These are phyloP conservation scores for Cacoxenus indagator DNA, from an alignment of 2,888 invertebrate genomes.

Conservation along the genomic window DNA sequence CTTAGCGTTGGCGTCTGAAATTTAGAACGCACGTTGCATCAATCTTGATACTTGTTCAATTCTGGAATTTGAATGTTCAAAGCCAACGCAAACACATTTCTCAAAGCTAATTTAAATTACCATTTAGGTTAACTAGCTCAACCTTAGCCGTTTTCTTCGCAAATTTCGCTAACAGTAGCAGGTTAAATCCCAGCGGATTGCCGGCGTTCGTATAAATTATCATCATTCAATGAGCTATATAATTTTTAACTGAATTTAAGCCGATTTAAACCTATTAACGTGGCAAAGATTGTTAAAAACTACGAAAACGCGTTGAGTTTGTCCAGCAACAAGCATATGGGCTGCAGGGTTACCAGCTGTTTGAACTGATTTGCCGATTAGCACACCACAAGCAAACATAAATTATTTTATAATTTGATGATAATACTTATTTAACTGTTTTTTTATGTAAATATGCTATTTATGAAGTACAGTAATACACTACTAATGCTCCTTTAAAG, in stretches of 20 bases:
- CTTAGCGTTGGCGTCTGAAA: slow-evolving; percentile 72
- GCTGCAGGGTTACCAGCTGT: not conserved
- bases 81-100: not conserved
- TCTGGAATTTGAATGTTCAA: not conserved
- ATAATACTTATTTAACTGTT: no score
- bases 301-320: slow-evolving; percentile 39
- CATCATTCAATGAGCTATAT: slow-evolving; percentile 70
- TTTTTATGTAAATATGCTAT: no score
- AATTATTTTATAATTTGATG: no score
- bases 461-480: no score
- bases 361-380: no score
- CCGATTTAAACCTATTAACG: slow-evolving; percentile 50
- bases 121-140: slow-evolving; percentile 75
- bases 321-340: slow-evolving; percentile 13
- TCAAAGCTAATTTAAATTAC: slow-evolving; percentile 69
- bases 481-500: no score
- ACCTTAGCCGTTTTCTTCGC: slow-evolving; percentile 75
- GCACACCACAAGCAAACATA: no score
- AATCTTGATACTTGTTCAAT: slow-evolving; percentile 28
- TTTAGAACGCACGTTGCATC: slow-evolving; percentile 42
- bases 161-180: slow-evolving; percentile 79
- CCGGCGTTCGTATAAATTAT: slow-evolving; percentile 82
- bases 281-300: slow-evolving; percentile 54
- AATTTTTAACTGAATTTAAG: slow-evolving; percentile 4
- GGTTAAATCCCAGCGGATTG: slow-evolving; percentile 82